Evolutionary conservation across 2,797 vertebrate genomes (phyloP), one percentile per base, ranked within the genome.

Genomic region (Mus minutoides): DNA sequence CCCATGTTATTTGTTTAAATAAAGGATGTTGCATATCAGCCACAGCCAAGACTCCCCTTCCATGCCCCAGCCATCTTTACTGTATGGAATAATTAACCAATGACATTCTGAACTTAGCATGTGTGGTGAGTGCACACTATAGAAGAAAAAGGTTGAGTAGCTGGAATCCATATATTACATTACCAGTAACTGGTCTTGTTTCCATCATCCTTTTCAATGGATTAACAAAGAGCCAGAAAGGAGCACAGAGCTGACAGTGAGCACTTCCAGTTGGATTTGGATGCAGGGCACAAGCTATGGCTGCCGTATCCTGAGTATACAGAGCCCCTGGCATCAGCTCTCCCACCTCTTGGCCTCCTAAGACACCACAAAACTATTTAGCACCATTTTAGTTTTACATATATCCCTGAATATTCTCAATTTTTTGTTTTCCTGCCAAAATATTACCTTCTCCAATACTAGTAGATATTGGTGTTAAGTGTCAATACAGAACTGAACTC

Each of bases 201-300:
- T 98, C 94, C 96, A 97, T 94, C 96, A 97, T 94, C 88, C 80
- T 88, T 98, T 98, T 98, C 95, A 97, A 96, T 97, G 97, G 95
- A 98, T 98, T 98, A 98, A 96, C 85, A 95, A 97, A 91, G 93
- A 98, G 95, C 95, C 97, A 97, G 97, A 96, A 97, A 97, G 97
- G 97, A 95, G 91, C 94, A 82, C 52, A 95, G 94, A 95, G 82
- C 91, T 96, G 97, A 95, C 98, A 97, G 96, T 97, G 96, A 0
- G 73, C 95, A 85, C 86, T 97, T 96, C 97, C 97, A 98, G 94
- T 94, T 95, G 96, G 96, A 96, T 82, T 37, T 98, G 98, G 97
- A 98, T 98, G 97, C 85, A 98, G 94, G 91, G 93, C 97, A 37
- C 56, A 91, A 94, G 13, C 95, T 96, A 94, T 93, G 76, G 83